These are phyloP conservation scores for Psylliodes chrysocephalus DNA, from an alignment of 2,888 invertebrate genomes.

Conservation along the genomic window DNA sequence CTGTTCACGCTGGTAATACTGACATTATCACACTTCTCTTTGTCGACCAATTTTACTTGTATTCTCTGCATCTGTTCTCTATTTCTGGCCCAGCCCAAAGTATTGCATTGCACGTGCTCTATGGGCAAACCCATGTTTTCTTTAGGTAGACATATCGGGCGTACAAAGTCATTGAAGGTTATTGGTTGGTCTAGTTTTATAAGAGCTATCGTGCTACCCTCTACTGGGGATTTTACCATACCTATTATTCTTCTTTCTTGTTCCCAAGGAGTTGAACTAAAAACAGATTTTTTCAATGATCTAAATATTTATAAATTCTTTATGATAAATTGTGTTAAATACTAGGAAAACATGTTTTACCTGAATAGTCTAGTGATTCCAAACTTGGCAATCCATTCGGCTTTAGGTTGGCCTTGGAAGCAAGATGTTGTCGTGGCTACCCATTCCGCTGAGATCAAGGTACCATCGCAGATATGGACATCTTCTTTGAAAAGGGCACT, in stretches of 20 bases:
- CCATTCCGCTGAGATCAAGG: slow-evolving; percentile 84
- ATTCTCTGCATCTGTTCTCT: slow-evolving; percentile 85
- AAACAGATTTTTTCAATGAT: slow-evolving; percentile 7
- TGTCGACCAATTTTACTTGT: slow-evolving; percentile 78
- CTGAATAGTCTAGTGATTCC: slow-evolving; percentile 78
- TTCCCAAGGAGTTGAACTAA: slow-evolving; percentile 85
- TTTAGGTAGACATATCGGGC: slow-evolving; percentile 83
- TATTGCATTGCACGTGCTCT: slow-evolving; percentile 74
- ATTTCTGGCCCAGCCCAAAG: slow-evolving; percentile 87
- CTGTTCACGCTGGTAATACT: slow-evolving; percentile 86
- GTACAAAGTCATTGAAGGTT: slow-evolving; percentile 81
- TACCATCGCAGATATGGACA: slow-evolving; percentile 89
- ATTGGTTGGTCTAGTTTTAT: slow-evolving; percentile 82
- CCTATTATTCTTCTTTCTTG: slow-evolving; percentile 85
- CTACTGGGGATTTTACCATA: slow-evolving; percentile 87
- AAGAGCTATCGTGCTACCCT: slow-evolving; percentile 86
- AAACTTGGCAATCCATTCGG: slow-evolving; percentile 85
- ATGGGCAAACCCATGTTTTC: slow-evolving; percentile 62
- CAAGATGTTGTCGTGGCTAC: slow-evolving; percentile 88
- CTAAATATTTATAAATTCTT: no score
- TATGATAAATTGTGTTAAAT: no score
- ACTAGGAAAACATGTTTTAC: no score
- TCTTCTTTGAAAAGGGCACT: slow-evolving; percentile 84
- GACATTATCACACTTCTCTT: slow-evolving; percentile 86
- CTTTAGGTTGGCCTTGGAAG: slow-evolving; percentile 85